phyloP scores from a whole-genome alignment of 2,888 invertebrate genomes.

The Oxytorus armatus region DNA sequence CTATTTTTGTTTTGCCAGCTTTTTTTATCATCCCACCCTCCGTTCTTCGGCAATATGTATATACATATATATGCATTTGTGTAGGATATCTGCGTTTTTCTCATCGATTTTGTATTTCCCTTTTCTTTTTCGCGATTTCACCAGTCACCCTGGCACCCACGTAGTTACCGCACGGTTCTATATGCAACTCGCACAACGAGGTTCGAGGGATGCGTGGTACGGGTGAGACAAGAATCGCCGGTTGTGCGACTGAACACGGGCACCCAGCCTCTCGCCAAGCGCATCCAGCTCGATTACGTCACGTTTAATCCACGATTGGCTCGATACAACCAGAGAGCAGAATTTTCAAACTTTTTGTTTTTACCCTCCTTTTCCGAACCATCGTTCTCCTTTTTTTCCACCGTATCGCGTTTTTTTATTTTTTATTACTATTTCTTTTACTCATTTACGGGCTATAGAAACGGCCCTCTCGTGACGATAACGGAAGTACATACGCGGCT shows the following conservation, averaged over 20 bases:
- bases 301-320: slow-evolving; percentile 67
- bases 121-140: slow-evolving; percentile 54
- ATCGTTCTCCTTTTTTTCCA: slow-evolving; percentile 29
- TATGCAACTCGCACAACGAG: background rate
- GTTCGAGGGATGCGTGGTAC: background rate
- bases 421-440: too few species aligned
- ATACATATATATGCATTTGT: background rate
- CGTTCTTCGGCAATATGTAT: background rate
- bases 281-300: slow-evolving; percentile 64
- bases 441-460: slow-evolving; percentile 21
- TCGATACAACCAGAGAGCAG: slow-evolving; percentile 49
- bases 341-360: slow-evolving; percentile 41
- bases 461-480: slow-evolving; percentile 52
- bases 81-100: slow-evolving; percentile 44
- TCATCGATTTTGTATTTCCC: slow-evolving; percentile 40
- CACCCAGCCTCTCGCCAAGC: slow-evolving; percentile 35
- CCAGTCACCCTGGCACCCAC: slow-evolving; percentile 48
- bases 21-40: slow-evolving; percentile 31
- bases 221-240: slow-evolving; percentile 30
- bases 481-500: slow-evolving; percentile 58
- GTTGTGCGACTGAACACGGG: slow-evolving; percentile 24
- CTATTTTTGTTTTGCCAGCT: slow-evolving; percentile 60
- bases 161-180: slow-evolving; percentile 17
- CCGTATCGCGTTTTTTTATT: slow-evolving; percentile 16
- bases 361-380: background rate